Evolutionary conservation across 2,113 vertebrate species (phyloP), one percentile per base, ranked within the genome.

Genomic region (Ancistrus triradiatus): DNA sequence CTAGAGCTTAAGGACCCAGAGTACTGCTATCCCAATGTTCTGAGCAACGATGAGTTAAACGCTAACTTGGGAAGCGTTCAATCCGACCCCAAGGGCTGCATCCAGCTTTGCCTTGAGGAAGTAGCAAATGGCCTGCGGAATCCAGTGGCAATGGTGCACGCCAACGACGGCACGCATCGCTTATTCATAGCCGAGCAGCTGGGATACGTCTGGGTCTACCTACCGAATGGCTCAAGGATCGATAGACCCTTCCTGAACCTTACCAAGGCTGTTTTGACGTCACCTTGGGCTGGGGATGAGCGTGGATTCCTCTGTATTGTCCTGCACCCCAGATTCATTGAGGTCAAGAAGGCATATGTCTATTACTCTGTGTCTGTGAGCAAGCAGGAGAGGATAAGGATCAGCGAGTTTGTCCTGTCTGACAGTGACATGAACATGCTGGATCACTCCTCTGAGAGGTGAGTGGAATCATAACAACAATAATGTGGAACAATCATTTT

Each of bases 181-280:
- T 89, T 89, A 75, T 91, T 91, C 13, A 82, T 91, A 48, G 90
- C 90, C 0, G 90, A 91, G 79, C 90, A 91, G 78, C 75, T 89
- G 60, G 90, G 90, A 37, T 87, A 85, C 2, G 82, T 91, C 17
- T 91, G 90, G 90, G 81, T 83, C 8, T 90, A 89, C 65, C 73
- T 91, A 57, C 74, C 84, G 17, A 89, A 89, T 1, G 85, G 88
- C 37, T 89, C 89, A 33, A 78, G 89, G 63, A 74, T 89, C 0
- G 88, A 88, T 63, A 83, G 81, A 4, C 90, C 90, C 8, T 91
- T 91, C 68, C 81, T 91, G n/a, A 91, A 91, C 69, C 83, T 91
- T 28, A 90, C 86, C 1, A 70, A 49, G 1, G 87, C 86, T 0
- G 88, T 91, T 17, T 81, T 91, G 55, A 90, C 90, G 1, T 88